Percentiles rank a stretch among this genome's conserved stretches.
Evolutionary conservation across 2,888 invertebrate species (phyloP).

Genomic region (Trissoscelio sp.): DNA sequence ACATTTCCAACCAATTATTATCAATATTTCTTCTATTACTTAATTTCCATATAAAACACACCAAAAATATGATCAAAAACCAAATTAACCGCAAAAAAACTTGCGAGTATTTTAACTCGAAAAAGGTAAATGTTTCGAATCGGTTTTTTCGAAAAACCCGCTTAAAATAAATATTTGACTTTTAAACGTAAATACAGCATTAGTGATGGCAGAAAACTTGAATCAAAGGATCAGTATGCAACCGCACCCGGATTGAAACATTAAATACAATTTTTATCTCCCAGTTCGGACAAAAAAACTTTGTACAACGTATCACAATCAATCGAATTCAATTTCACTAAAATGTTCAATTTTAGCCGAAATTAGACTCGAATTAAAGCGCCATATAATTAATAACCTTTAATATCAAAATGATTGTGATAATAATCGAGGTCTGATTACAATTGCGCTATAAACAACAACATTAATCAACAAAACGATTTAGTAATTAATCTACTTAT

Average conservation of each 20-base stretch:
- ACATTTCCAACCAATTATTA: neutral
- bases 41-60: neutral
- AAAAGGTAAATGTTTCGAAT: conserved; percentile 14
- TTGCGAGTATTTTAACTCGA: neutral
- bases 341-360: too few relatives aligned
- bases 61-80: neutral
- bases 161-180: conserved; percentile 44
- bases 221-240: conserved; percentile 11
- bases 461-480: conserved; percentile 16
- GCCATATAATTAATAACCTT: neutral
- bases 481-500: conserved; percentile 16
- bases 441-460: conserved; percentile 1
- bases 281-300: neutral
- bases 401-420: too few relatives aligned
- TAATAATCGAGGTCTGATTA: too few relatives aligned
- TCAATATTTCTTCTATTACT: neutral
- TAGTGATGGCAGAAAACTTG: conserved; percentile 21
- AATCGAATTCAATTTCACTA: neutral
- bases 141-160: conserved; percentile 16
- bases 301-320: neutral
- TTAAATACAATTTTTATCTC: conserved; percentile 29
- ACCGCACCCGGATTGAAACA: conserved; percentile 6
- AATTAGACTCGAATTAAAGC: too few relatives aligned
- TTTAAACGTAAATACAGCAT: conserved; percentile 31
- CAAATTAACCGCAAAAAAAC: conserved; percentile 19